phyloP scores from a whole-genome alignment of 2,888 invertebrate species.

The Catocala nupta region DNA sequence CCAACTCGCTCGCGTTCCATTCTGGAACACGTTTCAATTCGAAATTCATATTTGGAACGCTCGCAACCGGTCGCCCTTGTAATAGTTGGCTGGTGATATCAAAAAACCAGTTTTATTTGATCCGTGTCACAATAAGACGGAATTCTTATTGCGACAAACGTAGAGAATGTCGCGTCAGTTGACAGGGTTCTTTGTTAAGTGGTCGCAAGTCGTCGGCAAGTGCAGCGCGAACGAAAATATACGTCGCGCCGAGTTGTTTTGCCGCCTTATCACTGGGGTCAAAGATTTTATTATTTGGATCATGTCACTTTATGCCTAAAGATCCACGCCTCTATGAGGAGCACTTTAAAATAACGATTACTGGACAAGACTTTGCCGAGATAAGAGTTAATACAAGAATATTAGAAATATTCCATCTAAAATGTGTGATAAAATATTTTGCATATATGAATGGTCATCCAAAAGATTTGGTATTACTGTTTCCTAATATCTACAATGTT shows the following conservation, averaged over 20 bases:
- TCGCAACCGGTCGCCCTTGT: conserved; percentile 86
- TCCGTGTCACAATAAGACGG: conserved; percentile 62
- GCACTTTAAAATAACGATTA: background rate
- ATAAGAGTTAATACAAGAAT: no score
- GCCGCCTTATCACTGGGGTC: conserved; percentile 84
- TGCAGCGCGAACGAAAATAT: conserved; percentile 87
- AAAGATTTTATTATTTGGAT: conserved; percentile 62
- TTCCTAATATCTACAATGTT: no score
- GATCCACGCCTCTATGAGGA: conserved; percentile 26
- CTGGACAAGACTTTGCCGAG: no score
- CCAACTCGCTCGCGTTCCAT: conserved; percentile 65
- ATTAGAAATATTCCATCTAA: no score
- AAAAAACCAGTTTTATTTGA: conserved; percentile 67
- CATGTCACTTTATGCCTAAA: conserved; percentile 39
- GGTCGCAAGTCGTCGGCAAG: conserved; percentile 82
- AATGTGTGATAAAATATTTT: no score
- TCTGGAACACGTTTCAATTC: conserved; percentile 81
- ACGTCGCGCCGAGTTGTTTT: conserved; percentile 85
- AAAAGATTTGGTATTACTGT: no score
- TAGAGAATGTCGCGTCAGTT: conserved; percentile 62
- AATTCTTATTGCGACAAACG: conserved; percentile 48
- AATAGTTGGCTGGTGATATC: conserved; percentile 87
- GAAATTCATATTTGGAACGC: conserved; percentile 84
- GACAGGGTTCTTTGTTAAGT: conserved; percentile 69
- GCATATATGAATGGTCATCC: no score